phyloP scores from a whole-genome alignment of 2,113 vertebrate species.

The Xiphorhynchus elegans region DNA sequence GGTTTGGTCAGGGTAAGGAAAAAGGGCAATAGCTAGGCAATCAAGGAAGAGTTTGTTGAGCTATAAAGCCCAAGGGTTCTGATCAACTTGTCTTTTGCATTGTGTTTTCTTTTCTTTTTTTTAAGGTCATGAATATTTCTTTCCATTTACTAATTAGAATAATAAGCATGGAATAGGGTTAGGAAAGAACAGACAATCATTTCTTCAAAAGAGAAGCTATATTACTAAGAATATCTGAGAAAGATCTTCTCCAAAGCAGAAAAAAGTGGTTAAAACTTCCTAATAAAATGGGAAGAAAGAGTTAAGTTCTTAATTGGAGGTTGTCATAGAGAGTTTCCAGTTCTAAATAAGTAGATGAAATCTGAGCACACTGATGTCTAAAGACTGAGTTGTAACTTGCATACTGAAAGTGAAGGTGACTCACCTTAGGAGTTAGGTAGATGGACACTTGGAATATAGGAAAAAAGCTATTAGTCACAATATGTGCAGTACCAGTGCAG shows the following conservation, averaged over 20 bases:
- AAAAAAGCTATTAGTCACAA: background rate
- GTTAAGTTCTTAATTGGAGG: background rate
- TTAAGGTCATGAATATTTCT: background rate
- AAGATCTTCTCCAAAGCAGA: background rate
- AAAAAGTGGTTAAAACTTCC: background rate
- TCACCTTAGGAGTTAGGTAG: background rate
- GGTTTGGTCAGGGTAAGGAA: background rate
- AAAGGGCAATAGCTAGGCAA: background rate
- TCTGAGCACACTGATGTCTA: background rate
- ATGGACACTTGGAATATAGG: accelerated
- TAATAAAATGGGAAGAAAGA: background rate
- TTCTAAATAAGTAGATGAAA: background rate
- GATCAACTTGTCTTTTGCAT: background rate
- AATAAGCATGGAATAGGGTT: background rate
- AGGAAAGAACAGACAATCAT: no score
- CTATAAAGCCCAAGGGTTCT: background rate
- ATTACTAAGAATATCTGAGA: background rate
- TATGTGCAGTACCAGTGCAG: background rate
- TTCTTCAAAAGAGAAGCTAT: no score
- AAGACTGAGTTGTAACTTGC: background rate
- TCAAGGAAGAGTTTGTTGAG: background rate
- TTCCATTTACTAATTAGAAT: background rate
- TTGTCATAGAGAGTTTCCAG: background rate
- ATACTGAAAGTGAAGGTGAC: background rate
- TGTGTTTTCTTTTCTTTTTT: background rate